Evolutionary conservation across 2,888 invertebrate genomes (phyloP), one percentile per base, ranked within the genome.

Genomic region (Keiferia lycopersicella): DNA sequence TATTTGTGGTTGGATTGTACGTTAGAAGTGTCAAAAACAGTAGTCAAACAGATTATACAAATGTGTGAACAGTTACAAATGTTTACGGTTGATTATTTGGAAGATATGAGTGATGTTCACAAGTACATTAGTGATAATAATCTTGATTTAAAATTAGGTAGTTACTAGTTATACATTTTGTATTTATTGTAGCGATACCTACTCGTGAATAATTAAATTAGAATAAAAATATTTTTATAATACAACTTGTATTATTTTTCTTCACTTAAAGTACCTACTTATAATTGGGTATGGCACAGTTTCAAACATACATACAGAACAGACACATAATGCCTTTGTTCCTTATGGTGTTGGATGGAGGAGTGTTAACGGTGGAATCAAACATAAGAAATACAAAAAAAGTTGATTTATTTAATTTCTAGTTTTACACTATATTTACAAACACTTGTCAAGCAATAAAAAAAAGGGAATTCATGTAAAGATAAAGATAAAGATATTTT

Each of bases 1-100:
- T 80, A 78, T 70, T 74, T 92, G 62, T 91, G 91, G 91, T 78
- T 92, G 69, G 92, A 92, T 69, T 91, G 90, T 70, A 90, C 91
- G 4, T 77, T 91, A 61, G 87, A 85, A 67, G 86, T 92, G 16
- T 87, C 91, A 0, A 86, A 84, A 64, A 72, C 78, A 60, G 84
- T 87, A 34, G 82, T 89, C 3, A 86, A 80, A 71, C 76, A 83
- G 69, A 73, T 91, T 59, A 88, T 92, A 63, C 81, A 86, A 61
- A 70, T 69, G 64, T 92, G 91, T 71, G 83, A 84, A 2, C 75
- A 77, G 20, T 77, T 92, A 57, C 82, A 83, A 69, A 80, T 77
- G 70, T 83, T 92, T 57, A 91, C 91, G 0, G 87, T 90, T 30
- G 88, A 89, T 65, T 83, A 80, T 67, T 73, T 71, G 11, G 86